Evolutionary conservation across 2,113 vertebrate species (phyloP).

Genomic region (Cryptomyrus ogoouensis): DNA sequence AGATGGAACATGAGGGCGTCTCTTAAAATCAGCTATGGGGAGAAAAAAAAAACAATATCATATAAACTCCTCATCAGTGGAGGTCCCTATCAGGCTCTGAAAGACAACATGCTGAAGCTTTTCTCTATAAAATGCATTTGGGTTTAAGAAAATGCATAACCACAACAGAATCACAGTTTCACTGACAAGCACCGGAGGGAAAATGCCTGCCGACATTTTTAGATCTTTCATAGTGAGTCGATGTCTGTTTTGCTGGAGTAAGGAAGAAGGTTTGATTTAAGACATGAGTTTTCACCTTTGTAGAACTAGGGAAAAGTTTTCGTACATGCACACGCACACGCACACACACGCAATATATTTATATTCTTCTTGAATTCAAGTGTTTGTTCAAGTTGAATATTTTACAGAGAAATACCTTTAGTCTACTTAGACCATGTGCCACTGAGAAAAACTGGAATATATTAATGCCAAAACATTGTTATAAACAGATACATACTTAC

Average conservation of each 20-base stretch:
- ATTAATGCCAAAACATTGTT: background rate
- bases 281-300: background rate
- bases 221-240: background rate
- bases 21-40: background rate
- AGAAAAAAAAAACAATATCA: background rate
- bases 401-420: background rate
- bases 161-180: background rate
- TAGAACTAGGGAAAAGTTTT: background rate
- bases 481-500: background rate
- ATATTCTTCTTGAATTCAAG: constrained; percentile 6
- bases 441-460: background rate
- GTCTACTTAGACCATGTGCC: background rate
- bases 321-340: background rate
- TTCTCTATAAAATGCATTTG: background rate
- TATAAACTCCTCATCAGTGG: background rate
- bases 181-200: background rate
- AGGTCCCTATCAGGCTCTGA: background rate
- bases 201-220: background rate
- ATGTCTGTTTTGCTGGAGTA: background rate
- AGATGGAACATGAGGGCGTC: background rate
- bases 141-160: background rate
- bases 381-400: background rate
- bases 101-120: background rate
- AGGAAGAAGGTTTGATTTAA: background rate
- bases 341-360: background rate